Base-by-base conservation (phyloP, 2,797 vertebrate species). In the Rhabdomys pumilio region DNA sequence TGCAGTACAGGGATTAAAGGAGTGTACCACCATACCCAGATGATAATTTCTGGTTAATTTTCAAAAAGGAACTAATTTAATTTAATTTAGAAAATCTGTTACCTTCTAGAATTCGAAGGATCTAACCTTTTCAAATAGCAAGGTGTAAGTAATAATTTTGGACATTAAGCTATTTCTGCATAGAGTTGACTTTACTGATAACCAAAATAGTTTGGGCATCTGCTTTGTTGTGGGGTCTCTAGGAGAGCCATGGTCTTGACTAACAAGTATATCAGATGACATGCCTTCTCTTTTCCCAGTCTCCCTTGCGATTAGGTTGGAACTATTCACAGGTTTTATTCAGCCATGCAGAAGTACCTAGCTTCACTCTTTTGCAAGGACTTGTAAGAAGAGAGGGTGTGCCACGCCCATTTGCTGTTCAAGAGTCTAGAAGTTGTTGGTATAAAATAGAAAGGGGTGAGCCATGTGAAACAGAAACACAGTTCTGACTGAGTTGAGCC, bases 1-100 rank as follows among this genome's bases (percentile, higher is more conserved):
- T 63, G 2, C 20, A 67, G 19, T 9, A 13, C 44, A 67, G 44
- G 44, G 61, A 85, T 85, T 47, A 50, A 85, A 85, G 61, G 29
- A n/a, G 19, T 34, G 11, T 1, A 22, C 31, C 19, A 22, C 44
- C 61, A 85, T 4, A 50, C 44, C 29, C 11, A 20, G 19, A 41
- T 34, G 19, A 31, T 31, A 75, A 90, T 73, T 90, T 95, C 61
- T 85, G 47, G 17, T 80, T 95, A 81, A 50, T 91, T 63, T 57
- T 65, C 31, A 57, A 19, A 24, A 24, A 65, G 12, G 11, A 12
- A 2, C 80, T 90, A 88, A 92, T 82, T 89, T 67, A 82, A 90
- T 69, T 84, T 57, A 44, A 85, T n/a, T 89, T 47, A 89, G 92
- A 91, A 95, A 92, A 67, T 75, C 15, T 89, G 8, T 44, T 53